Evolutionary conservation across 2,797 vertebrate species (phyloP).

Genomic region (Galago senegalensis): DNA sequence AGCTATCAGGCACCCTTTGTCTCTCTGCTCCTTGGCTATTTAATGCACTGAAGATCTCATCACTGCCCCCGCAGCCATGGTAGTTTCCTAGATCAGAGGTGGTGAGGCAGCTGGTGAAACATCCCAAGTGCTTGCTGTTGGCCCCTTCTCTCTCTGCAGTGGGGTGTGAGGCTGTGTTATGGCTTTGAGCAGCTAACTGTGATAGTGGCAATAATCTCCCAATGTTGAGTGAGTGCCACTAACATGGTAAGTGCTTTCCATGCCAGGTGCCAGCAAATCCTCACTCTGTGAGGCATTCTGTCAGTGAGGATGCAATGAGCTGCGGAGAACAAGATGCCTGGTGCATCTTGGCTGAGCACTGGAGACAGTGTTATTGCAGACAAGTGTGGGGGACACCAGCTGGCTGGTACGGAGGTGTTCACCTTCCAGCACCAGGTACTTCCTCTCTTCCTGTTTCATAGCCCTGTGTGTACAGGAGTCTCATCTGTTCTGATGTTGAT

Average conservation of each 20-base stretch:
- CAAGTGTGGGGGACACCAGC: neutral
- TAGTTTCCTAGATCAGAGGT: neutral
- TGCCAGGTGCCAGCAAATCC: neutral
- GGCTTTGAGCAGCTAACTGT: neutral
- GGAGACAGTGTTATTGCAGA: neutral
- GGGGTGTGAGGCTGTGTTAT: neutral
- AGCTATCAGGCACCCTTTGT: fast-evolving
- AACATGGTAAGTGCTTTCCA: neutral
- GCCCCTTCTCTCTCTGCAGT: neutral
- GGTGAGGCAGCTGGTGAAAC: neutral
- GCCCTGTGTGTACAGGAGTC: neutral
- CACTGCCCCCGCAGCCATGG: neutral
- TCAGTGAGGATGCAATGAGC: neutral
- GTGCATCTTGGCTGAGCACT: neutral
- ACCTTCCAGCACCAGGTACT: neutral
- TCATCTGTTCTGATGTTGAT: neutral
- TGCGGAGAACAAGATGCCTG: neutral
- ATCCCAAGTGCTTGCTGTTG: neutral
- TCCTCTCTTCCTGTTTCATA: neutral
- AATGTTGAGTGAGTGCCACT: neutral
- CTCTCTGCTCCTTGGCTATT: neutral
- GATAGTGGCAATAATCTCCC: neutral
- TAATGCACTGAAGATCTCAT: neutral
- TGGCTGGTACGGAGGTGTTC: neutral
- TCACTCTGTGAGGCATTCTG: neutral